Conservation (phyloP, 2,113 vertebrate genomes). For the Pagrus major region DNA sequence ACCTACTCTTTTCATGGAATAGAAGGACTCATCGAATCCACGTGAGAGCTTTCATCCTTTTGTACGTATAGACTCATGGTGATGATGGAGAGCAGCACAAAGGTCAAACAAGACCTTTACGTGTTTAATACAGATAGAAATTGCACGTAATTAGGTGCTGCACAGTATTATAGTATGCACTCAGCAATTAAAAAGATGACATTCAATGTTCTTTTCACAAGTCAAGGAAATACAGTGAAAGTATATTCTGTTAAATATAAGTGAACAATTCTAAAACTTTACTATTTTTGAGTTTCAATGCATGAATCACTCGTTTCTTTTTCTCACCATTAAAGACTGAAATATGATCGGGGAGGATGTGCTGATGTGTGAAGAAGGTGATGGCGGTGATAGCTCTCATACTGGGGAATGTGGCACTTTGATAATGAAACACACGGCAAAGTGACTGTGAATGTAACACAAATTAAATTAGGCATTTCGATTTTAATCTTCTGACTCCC, state of each 20-base stretch:
- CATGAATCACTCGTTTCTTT: not conserved
- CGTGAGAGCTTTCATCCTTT: constrained; percentile 22
- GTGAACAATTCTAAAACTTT: not conserved
- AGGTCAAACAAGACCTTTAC: not conserved
- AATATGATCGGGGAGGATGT: constrained; percentile 7
- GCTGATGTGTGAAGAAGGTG: constrained; percentile 40
- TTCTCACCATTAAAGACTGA: constrained; percentile 25
- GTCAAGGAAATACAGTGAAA: not conserved
- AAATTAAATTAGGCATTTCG: constrained; percentile 73
- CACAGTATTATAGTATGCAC: not conserved
- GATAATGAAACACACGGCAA: constrained; percentile 75
- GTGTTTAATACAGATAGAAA: not conserved
- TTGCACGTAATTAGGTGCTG: not conserved
- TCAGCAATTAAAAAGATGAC: not conserved
- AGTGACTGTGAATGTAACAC: constrained; percentile 74
- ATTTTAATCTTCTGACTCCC: constrained; percentile 65
- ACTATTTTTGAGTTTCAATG: constrained; percentile 2
- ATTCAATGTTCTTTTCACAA: not conserved
- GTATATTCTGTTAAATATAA: not conserved
- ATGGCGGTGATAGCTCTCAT: constrained; percentile 37
- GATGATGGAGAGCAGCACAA: not conserved
- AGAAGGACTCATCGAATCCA: not conserved
- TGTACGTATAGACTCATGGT: constrained; percentile 9
- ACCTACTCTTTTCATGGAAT: constrained; percentile 20
- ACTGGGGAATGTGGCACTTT: constrained; percentile 45